Evolutionary conservation across 1,140 invertebrate species (phyloP), one percentile per base, ranked within the genome.

Genomic region (Belonocnema kinseyi): DNA sequence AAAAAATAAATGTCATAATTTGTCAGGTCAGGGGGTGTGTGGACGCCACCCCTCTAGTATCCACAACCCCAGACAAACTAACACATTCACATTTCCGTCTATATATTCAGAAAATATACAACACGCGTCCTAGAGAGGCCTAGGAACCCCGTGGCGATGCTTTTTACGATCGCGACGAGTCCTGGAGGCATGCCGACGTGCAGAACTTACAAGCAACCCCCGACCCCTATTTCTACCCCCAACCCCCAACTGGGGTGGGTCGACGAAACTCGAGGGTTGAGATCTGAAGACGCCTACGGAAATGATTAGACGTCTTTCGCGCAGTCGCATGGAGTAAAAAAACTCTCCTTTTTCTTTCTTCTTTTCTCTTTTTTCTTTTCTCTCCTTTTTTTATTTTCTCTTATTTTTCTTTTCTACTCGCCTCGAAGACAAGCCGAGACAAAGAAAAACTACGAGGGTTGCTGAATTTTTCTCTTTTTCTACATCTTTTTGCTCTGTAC

Each of bases 161-260:
- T 84, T 86, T 87, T 86, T 86, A 87, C 75, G 80, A 26, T 78
- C 77, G 76, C 80, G 76, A 87, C 81, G 84, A 86, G 78, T 86
- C 78, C 82, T 82, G 80, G 81, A 86, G 86, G 84, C 86, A 84
- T 85, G 85, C 85, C 85, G 80, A 86, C 85, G 78, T 83, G 81
- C 81, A 76, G 74, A 79, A 74, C 75, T 77, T 79, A 77, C 80
- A 75, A 76, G 61, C 61, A 40, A 66, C 26, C 61, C 61, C 61
- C 58, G 26, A 66, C 14, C 26, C 58, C 61, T 33, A 66, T 46
- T 46, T 46, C 10, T 11, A 46, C 40, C 54, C 54, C 54, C 54
- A 56, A 56, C 54, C 54, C 17, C 54, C 54, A 10, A 17, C 6
- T 21, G 10, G 83, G 83, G 81, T 82, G 83, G 81, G 75, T 56